Base-by-base conservation (phyloP, 2,888 invertebrate genomes). In the Platycheirus rosarum region DNA sequence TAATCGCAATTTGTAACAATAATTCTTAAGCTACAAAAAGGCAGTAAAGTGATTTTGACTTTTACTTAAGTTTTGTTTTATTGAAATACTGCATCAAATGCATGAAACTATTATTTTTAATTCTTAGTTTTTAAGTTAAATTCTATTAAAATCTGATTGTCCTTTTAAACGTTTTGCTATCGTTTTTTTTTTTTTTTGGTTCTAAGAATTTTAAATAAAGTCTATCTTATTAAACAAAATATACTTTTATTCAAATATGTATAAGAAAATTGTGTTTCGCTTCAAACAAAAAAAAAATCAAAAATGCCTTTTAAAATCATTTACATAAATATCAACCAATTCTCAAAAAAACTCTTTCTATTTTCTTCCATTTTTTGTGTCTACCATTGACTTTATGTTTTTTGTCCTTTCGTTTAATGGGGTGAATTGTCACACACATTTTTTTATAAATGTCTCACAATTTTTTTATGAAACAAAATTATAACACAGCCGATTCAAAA, bases 401-500 rank as follows among this genome's bases (percentile, higher is more conserved):
- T 48, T 57, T n/a, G 23, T 70, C 9, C 42, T 8, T 63, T 42
- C 57, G 53, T 62, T 48, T 46, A 16, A 46, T 57, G 68, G 62
- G 71, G 77, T 82, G 48, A 62, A 48, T 63, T 66, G 77, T 68
- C 62, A 82, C 77, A 55, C 55, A 51, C 60, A 18, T 11, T 70
- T 71, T 66, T 51, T 55, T 40, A 37, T 32, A 57, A 63, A 71
- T 71, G 53, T 80, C 48, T 76, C 80, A 73, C 77, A 73, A 77
- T 53, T 42, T 66, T n/a, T 48, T 60, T 48, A 48, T 53, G 35
- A 20, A 32, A 37, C 26, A 55, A 62, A 37, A 60, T 14, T 35
- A 26, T 62, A 60, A 62, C 65, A 82, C 93, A 96, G 96, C 96
- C 93, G 97, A 97, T 92, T 94, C 95, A 92, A 97, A 97, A 93